Evolutionary conservation across 2,888 invertebrate genomes (phyloP), one percentile per base, ranked within the genome.

Genomic region (Osmoderma eremita): DNA sequence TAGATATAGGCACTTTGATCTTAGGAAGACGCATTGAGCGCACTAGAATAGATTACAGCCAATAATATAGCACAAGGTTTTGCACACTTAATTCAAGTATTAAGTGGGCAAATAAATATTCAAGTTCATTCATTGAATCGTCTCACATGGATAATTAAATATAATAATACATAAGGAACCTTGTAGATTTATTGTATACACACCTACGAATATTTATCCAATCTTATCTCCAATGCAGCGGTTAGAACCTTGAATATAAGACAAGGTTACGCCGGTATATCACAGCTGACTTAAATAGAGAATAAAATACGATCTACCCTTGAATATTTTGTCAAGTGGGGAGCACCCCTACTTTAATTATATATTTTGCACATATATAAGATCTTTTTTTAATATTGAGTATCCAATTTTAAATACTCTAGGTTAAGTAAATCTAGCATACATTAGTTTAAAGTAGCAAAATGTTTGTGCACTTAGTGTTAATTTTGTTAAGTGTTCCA

Each of bases 251-350:
- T 56, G 41, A 22, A 42, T 41, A 41, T 18, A 22, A 42, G 4
- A 24, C 56, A 56, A 56, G 56, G 56, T 56, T 56, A 42, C 39
- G 22, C 56, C n/a, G 41, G 56, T 56, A 56, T 56, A 54, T 36
- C 39, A 41, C 24, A 41, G 15, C n/a, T 42, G 13, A n/a, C 24
- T 41, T 56, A 22, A 41, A 56, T 56, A 17, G 24, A 22, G 13
- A 39, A 22, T 41, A 22, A 54, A 56, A 24, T 22, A 8, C 18
- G 50, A 54, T 63, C 69, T 67, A 69, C 69, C 69, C 69, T 67
- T 69, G 69, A 69, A 69, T 42, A 45, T 63, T 30, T 56, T 63
- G 12, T 22, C 18, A 63, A 54, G 66, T 63, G 66, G 67, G 69
- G 67, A 65, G 67, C 64, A 69, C 64, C 69, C 69, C 69, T 50